Percentiles rank a stretch among this genome's conserved stretches.
Conservation (phyloP, 2,113 vertebrate genomes). For the Oncorhynchus clarkii region DNA sequence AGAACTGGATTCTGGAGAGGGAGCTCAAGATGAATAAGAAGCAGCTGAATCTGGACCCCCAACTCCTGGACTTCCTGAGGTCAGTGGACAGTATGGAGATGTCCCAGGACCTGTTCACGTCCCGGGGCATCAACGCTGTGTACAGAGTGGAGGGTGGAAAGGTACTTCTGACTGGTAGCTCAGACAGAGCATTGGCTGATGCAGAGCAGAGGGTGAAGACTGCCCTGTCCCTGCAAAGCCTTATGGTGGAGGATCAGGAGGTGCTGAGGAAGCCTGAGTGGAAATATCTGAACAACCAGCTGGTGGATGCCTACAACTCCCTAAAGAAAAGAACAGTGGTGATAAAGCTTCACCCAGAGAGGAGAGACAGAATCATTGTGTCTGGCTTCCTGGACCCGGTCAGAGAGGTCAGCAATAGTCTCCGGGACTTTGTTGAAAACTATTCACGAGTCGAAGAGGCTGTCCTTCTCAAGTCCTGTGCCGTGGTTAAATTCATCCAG, state of each 20-base stretch:
- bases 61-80: slow-evolving; percentile 73
- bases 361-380: slow-evolving; percentile 59
- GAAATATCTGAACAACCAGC: slow-evolving; percentile 46
- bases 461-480: slow-evolving; percentile 49
- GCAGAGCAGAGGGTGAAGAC: slow-evolving; percentile 74
- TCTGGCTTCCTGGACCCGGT: slow-evolving; percentile 72
- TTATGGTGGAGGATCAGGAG: slow-evolving; percentile 64
- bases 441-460: slow-evolving; percentile 58
- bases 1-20: slow-evolving; percentile 73
- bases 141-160: slow-evolving; percentile 61
- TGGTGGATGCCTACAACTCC: slow-evolving; percentile 50
- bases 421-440: slow-evolving; percentile 71
- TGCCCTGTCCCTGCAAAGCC: slow-evolving; percentile 41
- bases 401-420: slow-evolving; percentile 41
- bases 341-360: slow-evolving; percentile 22
- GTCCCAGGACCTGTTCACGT: slow-evolving; percentile 74
- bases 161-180: slow-evolving; percentile 65
- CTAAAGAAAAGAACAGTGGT: slow-evolving; percentile 42
- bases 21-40: slow-evolving; percentile 51
- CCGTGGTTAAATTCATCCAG: slow-evolving; percentile 68
- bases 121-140: slow-evolving; percentile 68
- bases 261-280: slow-evolving; percentile 65
- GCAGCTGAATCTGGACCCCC: slow-evolving; percentile 40
- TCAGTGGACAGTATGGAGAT: slow-evolving; percentile 56
- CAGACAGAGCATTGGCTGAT: slow-evolving; percentile 56